Conservation (phyloP, 2,113 vertebrate species). For the Marcusenius ussheri region DNA sequence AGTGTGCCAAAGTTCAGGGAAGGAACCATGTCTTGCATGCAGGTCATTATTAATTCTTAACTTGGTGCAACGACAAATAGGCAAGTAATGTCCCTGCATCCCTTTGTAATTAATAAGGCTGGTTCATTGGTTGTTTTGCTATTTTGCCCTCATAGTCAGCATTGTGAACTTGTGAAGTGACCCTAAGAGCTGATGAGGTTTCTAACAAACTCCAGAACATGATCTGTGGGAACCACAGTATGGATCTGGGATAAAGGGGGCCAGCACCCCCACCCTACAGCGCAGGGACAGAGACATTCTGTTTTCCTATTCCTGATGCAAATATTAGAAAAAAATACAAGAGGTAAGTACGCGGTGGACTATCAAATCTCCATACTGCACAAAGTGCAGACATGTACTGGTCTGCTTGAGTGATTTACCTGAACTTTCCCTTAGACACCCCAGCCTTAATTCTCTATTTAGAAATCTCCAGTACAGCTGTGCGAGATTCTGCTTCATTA, state of each 20-base stretch:
- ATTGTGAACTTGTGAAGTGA: not conserved
- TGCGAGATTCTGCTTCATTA: not conserved
- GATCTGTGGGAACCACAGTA: not conserved
- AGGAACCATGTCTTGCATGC: too few relatives aligned
- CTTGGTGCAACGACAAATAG: not conserved
- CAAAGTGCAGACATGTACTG: not conserved
- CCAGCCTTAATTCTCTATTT: not conserved
- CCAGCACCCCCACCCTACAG: not conserved
- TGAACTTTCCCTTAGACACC: not conserved
- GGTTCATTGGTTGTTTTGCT: not conserved
- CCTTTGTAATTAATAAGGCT: not conserved
- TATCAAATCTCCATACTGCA: not conserved
- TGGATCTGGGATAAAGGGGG: not conserved
- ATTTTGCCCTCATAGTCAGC: not conserved
- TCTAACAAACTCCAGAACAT: not conserved
- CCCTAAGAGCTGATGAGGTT: not conserved
- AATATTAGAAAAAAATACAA: not conserved
- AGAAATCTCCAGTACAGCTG: not conserved
- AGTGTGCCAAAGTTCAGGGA: not conserved
- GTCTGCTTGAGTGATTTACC: not conserved
- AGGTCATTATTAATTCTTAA: not conserved
- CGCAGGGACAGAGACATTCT: not conserved
- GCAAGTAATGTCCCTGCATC: not conserved
- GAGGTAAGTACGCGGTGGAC: not conserved
- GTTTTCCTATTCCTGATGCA: not conserved